Base-by-base conservation (phyloP, 2,888 invertebrate species). In the Sepiola atlantica region DNA sequence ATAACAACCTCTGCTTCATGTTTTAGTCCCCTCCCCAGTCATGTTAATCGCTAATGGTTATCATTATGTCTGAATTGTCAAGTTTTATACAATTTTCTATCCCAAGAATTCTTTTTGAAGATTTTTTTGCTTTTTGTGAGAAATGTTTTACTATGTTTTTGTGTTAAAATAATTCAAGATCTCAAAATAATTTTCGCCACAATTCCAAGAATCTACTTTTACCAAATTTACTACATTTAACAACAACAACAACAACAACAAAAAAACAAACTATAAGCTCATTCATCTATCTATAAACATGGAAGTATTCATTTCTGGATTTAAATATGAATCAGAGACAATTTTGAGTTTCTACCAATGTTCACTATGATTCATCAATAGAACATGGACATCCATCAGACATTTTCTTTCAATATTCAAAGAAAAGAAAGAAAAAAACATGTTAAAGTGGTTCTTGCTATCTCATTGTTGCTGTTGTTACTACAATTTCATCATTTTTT, bases 301-400 rank as follows among this genome's bases (percentile, higher is more conserved):
- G 77, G n/a, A 77, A 77, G 77, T n/a, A 77, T 77, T 77, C 77
- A 32, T 77, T 77, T 18, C 32, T 77, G 77, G 77, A 4, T 77
- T 77, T 77, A 77, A n/a, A 77, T n/a, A n/a, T n/a, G n/a, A 77
- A 77, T 77, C 77, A 77, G n/a, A 77, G 28, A n/a, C 77, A 77
- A 1, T 77, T 77, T 77, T 21, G 16, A n/a, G 4, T n/a, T n/a
- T 77, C 77, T n/a, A 12, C 2, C n/a, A 2, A 77, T 77, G 28
- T 77, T 77, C n/a, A 28, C n/a, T 28, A 77, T 77, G 28, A 77
- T 77, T 77, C 77, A 77, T n/a, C n/a, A n/a, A 16, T 77, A 77
- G n/a, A 77, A 77, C 77, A 10, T 24, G 61, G 21, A n/a, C 77
- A n/a, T 77, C n/a, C 77, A 77, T 18, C n/a, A n/a, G 77, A n/a